Evolutionary conservation across 2,113 vertebrate species (phyloP), one percentile per base, ranked within the genome.

Genomic region (Hystrix cristata): DNA sequence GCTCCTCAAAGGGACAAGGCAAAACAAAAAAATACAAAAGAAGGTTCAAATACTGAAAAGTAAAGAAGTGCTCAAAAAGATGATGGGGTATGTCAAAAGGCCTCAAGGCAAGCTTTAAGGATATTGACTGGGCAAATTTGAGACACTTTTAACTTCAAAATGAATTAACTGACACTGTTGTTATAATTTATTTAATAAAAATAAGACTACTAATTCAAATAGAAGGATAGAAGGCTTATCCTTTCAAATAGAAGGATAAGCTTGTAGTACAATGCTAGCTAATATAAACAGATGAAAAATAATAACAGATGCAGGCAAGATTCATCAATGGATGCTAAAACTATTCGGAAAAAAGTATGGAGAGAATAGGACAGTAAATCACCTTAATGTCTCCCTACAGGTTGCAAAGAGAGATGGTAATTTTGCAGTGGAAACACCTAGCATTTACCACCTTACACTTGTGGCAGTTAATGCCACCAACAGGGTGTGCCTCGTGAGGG

Each of bases 151-250:
- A 85, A 25, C 23, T 89, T 94, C 14, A 85, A 67, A 88, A 82
- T 89, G 23, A 90, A 88, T 67, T 72, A 94, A 91, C 11, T 59
- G 38, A 43, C 3, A 94, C 53, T 53, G 46, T 11, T 84, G 3
- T 1, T 71, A 62, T 64, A 92, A 89, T 64, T 86, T 51, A 65
- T 29, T 72, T 93, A 87, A 91, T 34, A 83, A 88, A 96, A 95
- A 83, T 69, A 79, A 95, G 55, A 92, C 21, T 25, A 34, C n/a
- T 93, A 69, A 83, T 64, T 91, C 46, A 71, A 83, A 57, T 38
- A 88, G 38, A 92, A 71, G 18, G 23, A 38, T 38, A 38, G 38
- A 38, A 38, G 38, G 38, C 38, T 38, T 38, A 38, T 38, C 38
- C 38, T 38, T 38, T 38, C 38, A 38, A 38, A 38, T 18, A 19